A percentile compares a stretch with the other conserved stretches of the same genome.
These are phyloP conservation scores for Lordiphosa collinella DNA, from an alignment of 1,140 invertebrate genomes.

Conservation along the genomic window DNA sequence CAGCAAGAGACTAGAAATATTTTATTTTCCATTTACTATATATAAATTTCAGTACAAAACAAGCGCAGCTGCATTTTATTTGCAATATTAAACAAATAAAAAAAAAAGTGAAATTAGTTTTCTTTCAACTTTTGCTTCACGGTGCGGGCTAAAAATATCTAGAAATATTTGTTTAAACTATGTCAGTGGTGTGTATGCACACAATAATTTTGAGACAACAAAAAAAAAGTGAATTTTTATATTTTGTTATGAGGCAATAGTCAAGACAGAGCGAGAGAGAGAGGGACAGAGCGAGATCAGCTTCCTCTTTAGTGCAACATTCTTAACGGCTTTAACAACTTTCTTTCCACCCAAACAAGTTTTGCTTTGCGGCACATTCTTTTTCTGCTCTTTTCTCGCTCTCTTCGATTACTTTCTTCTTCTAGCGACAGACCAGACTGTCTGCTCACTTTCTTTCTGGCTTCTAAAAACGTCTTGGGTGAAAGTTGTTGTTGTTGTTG, in stretches of 20 bases:
- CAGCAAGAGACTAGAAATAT: conserved; percentile 38
- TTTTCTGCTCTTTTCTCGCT: conserved; percentile 34
- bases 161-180: conserved; percentile 35
- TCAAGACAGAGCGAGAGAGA: background rate
- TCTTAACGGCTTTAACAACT: conserved; percentile 24
- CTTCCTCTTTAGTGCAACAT: conserved; percentile 26
- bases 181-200: conserved; percentile 75
- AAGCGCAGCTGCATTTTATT: conserved; percentile 15
- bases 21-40: conserved; percentile 17
- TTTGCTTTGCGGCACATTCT: conserved; percentile 23
- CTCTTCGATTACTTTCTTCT: conserved; percentile 1
- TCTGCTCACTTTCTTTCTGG: conserved; percentile 44
- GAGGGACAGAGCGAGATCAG: background rate
- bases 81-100: conserved; percentile 1
- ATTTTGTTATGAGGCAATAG: conserved; percentile 43
- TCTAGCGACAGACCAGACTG: background rate
- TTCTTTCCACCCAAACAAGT: conserved; percentile 39
- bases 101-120: conserved; percentile 45
- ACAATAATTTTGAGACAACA: conserved; percentile 46
- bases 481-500: conserved; percentile 63
- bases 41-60: conserved; percentile 1
- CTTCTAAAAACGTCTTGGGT: conserved; percentile 44
- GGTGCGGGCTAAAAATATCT: conserved; percentile 24
- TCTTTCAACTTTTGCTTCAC: conserved; percentile 26
- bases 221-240: conserved; percentile 16